Evolutionary conservation across 2,113 vertebrate species (phyloP).

Genomic region (Ictalurus punctatus): DNA sequence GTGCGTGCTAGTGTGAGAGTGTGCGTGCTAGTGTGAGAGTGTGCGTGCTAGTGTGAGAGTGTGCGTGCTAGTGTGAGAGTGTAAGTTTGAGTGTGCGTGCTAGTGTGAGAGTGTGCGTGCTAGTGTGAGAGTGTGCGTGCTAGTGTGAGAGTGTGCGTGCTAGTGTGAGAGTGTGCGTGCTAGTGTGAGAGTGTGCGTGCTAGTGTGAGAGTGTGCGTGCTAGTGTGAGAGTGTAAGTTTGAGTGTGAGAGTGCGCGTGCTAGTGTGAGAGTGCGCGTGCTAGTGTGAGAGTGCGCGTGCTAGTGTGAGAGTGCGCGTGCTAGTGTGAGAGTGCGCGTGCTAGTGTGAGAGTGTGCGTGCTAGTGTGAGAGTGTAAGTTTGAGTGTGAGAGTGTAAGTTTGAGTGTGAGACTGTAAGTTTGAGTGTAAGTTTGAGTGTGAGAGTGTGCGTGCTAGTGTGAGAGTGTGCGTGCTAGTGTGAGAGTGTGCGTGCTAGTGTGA

Average conservation of each 20-base stretch:
- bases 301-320: neutral
- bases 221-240: neutral
- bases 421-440: neutral
- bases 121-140: neutral
- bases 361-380: too few species aligned
- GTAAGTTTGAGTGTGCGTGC: too few species aligned
- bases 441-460: neutral
- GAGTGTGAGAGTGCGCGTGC: too few species aligned
- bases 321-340: neutral
- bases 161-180: too few species aligned
- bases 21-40: too few species aligned
- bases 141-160: neutral
- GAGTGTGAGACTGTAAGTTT: accelerated
- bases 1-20: neutral
- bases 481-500: too few species aligned
- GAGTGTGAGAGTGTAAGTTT: too few species aligned
- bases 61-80: neutral
- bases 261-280: too few species aligned
- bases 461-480: too few species aligned
- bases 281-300: neutral
- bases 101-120: accelerated
- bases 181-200: too few species aligned
- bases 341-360: too few species aligned
- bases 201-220: too few species aligned
- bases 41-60: neutral